These are phyloP conservation scores for Amorpha juglandis DNA, from an alignment of 2,888 invertebrate genomes.

Conservation along the genomic window DNA sequence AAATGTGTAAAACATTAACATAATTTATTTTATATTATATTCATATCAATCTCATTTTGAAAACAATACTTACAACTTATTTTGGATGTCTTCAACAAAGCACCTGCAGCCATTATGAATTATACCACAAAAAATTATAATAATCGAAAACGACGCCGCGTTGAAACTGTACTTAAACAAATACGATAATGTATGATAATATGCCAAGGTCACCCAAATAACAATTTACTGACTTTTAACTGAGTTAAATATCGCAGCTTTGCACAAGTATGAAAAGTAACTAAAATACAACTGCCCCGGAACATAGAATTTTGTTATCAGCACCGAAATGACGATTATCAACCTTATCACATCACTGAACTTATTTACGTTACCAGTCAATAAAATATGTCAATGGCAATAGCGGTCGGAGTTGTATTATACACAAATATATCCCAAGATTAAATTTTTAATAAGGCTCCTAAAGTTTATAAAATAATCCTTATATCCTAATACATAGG, in stretches of 20 bases:
- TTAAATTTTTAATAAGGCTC: too few relatives aligned
- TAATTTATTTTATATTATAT: too few relatives aligned
- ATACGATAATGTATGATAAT: slow-evolving; percentile 60
- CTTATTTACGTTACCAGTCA: slow-evolving; percentile 5
- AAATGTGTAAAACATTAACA: too few relatives aligned
- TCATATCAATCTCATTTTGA: neutral
- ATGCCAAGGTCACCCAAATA: slow-evolving; percentile 57
- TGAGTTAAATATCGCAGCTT: neutral
- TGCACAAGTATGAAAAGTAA: neutral
- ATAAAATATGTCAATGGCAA: slow-evolving; percentile 1
- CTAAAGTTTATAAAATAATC: neutral
- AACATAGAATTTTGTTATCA: neutral
- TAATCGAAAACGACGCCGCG: slow-evolving; percentile 32
- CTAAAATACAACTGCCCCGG: too few relatives aligned
- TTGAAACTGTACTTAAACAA: slow-evolving; percentile 50
- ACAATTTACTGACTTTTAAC: slow-evolving; percentile 6
- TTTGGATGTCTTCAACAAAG: slow-evolving; percentile 62
- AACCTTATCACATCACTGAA: slow-evolving; percentile 9
- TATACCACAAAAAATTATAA: slow-evolving; percentile 36
- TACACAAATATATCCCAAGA: too few relatives aligned
- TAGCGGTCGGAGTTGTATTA: neutral
- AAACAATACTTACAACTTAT: slow-evolving; percentile 58
- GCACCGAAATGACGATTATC: neutral
- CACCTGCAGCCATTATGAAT: slow-evolving; percentile 59
- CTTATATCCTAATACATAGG: too few relatives aligned